Percentiles rank a stretch among this genome's conserved stretches.
Conservation (phyloP, 2,888 invertebrate species). For the Brassicogethes aeneus region DNA sequence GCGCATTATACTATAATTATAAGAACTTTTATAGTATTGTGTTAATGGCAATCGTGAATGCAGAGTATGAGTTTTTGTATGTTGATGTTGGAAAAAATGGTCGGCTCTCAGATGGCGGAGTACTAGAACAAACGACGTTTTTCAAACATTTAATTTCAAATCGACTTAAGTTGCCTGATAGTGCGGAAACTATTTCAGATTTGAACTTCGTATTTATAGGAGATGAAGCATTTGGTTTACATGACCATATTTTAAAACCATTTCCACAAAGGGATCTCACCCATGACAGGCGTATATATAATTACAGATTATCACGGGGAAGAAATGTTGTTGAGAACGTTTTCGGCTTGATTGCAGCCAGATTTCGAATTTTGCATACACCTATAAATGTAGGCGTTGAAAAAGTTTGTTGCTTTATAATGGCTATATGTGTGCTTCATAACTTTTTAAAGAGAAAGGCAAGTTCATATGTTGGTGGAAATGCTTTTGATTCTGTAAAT, state of each 20-base stretch:
- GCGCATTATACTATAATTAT: constrained; percentile 21
- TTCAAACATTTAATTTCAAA: constrained; percentile 5
- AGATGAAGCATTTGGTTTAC: constrained; percentile 17
- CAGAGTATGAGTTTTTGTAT: constrained; percentile 20
- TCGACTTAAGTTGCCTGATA: constrained; percentile 8
- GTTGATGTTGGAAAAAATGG: constrained; percentile 15
- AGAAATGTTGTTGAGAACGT: constrained; percentile 16
- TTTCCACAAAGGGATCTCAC: constrained; percentile 14
- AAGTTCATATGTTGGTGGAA: too few relatives aligned
- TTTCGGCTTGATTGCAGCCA: constrained; percentile 19
- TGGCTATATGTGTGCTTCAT: too few relatives aligned
- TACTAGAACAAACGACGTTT: constrained; percentile 15
- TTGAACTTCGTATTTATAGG: constrained; percentile 17
- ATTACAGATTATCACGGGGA: constrained; percentile 8
- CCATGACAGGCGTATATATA: constrained; percentile 12
- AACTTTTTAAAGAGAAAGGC: too few relatives aligned
- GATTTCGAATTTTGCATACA: constrained; percentile 14
- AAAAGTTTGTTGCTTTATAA: too few relatives aligned
- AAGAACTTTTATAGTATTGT: constrained; percentile 16
- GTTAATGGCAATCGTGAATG: constrained; percentile 18
- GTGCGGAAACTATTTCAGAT: constrained; percentile 8
- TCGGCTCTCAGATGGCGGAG: constrained; percentile 17
- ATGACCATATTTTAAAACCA: constrained; percentile 20
- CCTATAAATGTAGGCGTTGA: constrained; percentile 14
- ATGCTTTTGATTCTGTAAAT: too few relatives aligned